These are phyloP conservation scores for Corbicula japonica DNA, from an alignment of 2,888 invertebrate species.

Conservation along the genomic window DNA sequence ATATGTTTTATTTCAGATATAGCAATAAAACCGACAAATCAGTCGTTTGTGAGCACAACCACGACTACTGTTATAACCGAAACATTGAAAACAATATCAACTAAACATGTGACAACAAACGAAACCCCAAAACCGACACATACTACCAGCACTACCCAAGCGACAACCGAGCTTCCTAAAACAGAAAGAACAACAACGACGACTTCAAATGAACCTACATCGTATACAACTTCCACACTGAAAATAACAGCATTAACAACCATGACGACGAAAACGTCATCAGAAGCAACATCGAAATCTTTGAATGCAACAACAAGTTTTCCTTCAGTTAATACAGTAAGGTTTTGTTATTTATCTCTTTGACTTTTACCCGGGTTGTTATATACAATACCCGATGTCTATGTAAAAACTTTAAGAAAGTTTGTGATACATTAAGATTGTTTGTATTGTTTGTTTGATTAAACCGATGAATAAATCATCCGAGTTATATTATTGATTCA, in stretches of 20 bases:
- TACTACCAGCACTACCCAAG: neutral
- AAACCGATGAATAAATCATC: no score
- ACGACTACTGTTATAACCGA: no score
- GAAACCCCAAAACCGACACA: neutral
- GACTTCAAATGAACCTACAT: neutral
- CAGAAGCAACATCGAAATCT: neutral
- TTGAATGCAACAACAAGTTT: neutral
- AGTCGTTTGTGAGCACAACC: no score
- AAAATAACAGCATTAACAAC: neutral
- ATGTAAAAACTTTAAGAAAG: no score
- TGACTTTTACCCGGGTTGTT: no score
- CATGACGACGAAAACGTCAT: neutral
- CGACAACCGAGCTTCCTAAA: conserved; percentile 8
- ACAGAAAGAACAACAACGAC: conserved; percentile 10
- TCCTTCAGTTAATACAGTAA: neutral
- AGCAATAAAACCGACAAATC: no score
- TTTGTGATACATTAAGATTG: no score
- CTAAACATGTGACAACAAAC: neutral
- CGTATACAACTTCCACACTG: neutral
- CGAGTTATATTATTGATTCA: no score
- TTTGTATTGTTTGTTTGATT: no score
- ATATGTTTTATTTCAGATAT: no score
- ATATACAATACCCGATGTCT: no score
- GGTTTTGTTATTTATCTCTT: no score
- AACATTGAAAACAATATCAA: neutral